Evolutionary conservation across 2,113 vertebrate species (phyloP).

Genomic region (Podarcis raffonei): DNA sequence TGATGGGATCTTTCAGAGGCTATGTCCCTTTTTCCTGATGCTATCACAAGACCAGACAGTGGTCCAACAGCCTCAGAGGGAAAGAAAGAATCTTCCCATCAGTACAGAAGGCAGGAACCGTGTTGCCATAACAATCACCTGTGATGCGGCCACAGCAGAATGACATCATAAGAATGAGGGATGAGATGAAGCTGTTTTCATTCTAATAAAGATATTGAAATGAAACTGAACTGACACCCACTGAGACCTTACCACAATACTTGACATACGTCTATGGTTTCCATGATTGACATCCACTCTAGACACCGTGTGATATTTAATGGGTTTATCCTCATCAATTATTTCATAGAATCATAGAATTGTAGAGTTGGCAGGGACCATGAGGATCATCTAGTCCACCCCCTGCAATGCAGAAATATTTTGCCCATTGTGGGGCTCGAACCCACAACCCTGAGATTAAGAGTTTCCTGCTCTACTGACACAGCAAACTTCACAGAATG

Average conservation of each 20-base stretch:
- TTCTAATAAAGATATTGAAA: not conserved
- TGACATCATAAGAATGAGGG: constrained; percentile 31
- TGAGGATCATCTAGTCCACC: too few relatives aligned
- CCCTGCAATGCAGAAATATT: too few relatives aligned
- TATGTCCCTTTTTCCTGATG: not conserved
- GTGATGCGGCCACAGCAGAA: constrained; percentile 36
- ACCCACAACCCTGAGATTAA: too few relatives aligned
- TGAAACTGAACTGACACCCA: not conserved
- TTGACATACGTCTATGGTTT: not conserved
- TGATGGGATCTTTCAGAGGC: constrained; percentile 15
- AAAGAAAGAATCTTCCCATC: not conserved
- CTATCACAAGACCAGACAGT: not conserved
- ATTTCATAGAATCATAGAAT: not conserved
- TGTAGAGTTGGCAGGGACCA: too few relatives aligned
- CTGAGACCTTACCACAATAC: not conserved
- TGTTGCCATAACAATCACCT: not conserved
- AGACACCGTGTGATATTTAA: not conserved
- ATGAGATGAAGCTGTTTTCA: not conserved
- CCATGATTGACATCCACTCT: not conserved
- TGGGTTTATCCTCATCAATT: not conserved
- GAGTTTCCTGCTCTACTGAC: too few relatives aligned
- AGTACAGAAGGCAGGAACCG: not conserved
- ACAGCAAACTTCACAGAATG: not conserved
- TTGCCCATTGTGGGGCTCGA: too few relatives aligned
- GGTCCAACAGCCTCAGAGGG: not conserved